Percentiles rank a stretch among this genome's conserved stretches.
These are phyloP conservation scores for Gorsachius magnificus DNA, from an alignment of 2,797 vertebrate genomes.

Conservation along the genomic window DNA sequence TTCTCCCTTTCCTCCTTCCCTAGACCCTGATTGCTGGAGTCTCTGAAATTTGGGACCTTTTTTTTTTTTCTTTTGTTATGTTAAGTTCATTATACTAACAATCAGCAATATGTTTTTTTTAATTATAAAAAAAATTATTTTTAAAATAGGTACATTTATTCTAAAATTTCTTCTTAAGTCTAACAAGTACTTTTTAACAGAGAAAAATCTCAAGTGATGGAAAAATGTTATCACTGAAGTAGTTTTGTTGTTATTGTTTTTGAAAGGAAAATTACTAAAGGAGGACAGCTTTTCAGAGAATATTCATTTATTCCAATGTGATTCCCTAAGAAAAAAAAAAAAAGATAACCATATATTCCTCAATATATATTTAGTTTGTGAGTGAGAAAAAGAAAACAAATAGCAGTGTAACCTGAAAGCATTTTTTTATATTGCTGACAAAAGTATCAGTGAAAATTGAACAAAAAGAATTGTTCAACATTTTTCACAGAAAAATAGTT, in stretches of 20 bases:
- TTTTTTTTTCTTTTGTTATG: accelerated
- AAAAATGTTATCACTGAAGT: neutral
- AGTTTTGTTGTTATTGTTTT: neutral
- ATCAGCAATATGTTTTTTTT: neutral
- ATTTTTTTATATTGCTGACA: neutral
- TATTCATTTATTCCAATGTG: neutral
- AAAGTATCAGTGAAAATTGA: neutral
- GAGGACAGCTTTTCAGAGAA: neutral
- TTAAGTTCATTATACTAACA: neutral
- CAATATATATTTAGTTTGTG: neutral
- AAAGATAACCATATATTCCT: neutral
- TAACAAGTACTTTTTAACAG: neutral
- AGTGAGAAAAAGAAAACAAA: neutral
- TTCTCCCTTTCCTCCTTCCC: neutral
- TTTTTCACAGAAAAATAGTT: neutral
- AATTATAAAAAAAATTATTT: neutral
- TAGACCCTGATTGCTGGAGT: neutral
- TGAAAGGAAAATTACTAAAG: neutral
- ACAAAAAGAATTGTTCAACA: neutral
- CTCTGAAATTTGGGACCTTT: neutral
- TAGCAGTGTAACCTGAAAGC: neutral
- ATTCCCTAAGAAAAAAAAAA: neutral
- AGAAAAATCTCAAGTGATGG: neutral
- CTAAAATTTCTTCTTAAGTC: neutral
- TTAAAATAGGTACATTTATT: neutral